Evolutionary conservation across 1,140 invertebrate genomes (phyloP), one percentile per base, ranked within the genome.

Genomic region (Palaemon carinicauda): DNA sequence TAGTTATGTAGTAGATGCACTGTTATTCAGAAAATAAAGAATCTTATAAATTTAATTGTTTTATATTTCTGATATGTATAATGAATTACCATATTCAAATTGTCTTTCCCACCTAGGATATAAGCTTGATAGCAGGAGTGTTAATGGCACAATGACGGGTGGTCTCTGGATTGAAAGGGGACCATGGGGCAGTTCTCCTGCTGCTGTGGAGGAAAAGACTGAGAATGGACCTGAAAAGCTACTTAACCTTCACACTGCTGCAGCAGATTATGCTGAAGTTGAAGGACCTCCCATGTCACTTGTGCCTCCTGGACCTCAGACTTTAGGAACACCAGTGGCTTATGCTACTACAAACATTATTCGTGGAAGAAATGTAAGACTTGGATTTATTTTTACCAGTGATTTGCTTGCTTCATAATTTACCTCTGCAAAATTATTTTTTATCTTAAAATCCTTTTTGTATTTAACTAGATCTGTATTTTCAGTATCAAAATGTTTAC

Each of bases 301-400:
- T 51, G 80, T 86, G 77, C 74, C 82, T 21, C 27, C 29, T n/a
- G 56, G 56, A 14, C 15, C 29, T 14, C 56, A 52, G 17, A 27
- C 69, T n/a, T 53, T 69, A 7, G 84, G 77, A 19, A 86, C 84
- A 9, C 84, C 84, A 10, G 77, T 86, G 14, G 84, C 84, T 10
- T 86, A 86, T 74, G 84, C 84, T 51, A 86, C 84, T 29, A 86
- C 84, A 7, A 86, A 86, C 51, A 86, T 86, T 29, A 31, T 86
- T 14, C 21, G 51, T 4, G 27, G 33, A 4, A 80, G 84, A 21
- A 86, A 86, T 86, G 84, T 86, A 51, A 86, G 78, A 73, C 5
- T 51, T 14, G 7, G n/a, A 21, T 78, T 14, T 51, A 50, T 77
- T 77, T 77, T 19, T 54, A 7, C 21, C 2, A 0, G 19, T 51